Evolutionary conservation across 1,140 invertebrate genomes (phyloP).

Genomic region (Leptinotarsa lineolata): DNA sequence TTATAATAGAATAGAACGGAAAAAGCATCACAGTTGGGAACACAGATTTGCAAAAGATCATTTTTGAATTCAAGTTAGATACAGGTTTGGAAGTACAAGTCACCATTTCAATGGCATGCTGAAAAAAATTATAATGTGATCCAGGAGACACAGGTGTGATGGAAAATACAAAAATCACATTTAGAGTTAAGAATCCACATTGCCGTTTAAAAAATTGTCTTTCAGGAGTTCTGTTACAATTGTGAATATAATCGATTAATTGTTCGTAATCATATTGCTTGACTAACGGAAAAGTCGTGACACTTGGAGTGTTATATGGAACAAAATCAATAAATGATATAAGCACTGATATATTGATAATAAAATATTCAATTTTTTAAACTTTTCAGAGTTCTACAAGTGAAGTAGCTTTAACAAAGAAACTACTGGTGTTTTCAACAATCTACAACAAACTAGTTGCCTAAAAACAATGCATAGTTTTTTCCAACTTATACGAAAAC

Average conservation of each 20-base stretch:
- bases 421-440: slow-evolving; percentile 31
- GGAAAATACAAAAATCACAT: slow-evolving; percentile 22
- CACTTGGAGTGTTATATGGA: no score
- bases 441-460: slow-evolving; percentile 33
- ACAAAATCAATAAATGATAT: no score
- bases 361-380: not conserved
- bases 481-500: slow-evolving; percentile 21
- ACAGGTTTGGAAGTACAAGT: slow-evolving; percentile 54
- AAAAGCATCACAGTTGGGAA: slow-evolving; percentile 42
- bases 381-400: slow-evolving; percentile 12
- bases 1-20: slow-evolving; percentile 5
- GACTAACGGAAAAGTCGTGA: no score
- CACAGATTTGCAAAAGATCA: slow-evolving; percentile 37
- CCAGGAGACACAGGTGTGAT: slow-evolving; percentile 18
- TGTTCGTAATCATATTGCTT: no score
- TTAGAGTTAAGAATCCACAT: not conserved
- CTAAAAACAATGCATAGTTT: slow-evolving; percentile 24
- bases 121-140: slow-evolving; percentile 26
- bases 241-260: not conserved
- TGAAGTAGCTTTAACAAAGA: slow-evolving; percentile 27
- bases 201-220: slow-evolving; percentile 20
- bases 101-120: slow-evolving; percentile 47
- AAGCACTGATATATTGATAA: no score
- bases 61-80: slow-evolving; percentile 20
- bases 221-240: not conserved